A percentile compares a stretch with the other conserved stretches of the same genome.
Evolutionary conservation across 2,888 invertebrate genomes (phyloP).

Genomic region (Phyto melanocephala): DNA sequence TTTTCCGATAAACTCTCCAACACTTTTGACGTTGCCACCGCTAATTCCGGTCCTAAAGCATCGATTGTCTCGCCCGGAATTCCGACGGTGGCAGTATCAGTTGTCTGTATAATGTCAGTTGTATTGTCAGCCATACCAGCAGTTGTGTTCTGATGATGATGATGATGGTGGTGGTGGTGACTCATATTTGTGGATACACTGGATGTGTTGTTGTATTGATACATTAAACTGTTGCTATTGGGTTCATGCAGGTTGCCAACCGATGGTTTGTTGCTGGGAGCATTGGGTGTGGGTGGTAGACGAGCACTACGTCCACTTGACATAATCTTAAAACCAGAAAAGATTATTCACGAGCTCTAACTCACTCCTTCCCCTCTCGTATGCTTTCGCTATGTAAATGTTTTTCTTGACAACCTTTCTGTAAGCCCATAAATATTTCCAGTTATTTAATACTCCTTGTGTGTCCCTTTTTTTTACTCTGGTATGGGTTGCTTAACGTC

Average conservation of each 20-base stretch:
- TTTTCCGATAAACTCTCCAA: conserved; percentile 77
- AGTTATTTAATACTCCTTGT: neutral
- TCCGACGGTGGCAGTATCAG: conserved; percentile 69
- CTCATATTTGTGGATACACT: conserved; percentile 39
- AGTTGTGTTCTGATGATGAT: conserved; percentile 32
- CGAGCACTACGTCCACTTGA: conserved; percentile 78
- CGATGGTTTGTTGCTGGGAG: conserved; percentile 68
- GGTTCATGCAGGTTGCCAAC: conserved; percentile 40
- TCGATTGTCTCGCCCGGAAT: conserved; percentile 75
- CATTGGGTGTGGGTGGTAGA: conserved; percentile 76
- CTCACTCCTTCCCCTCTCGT: neutral
- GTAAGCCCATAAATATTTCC: conserved; percentile 7
- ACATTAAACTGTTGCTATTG: conserved; percentile 60
- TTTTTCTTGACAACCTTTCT: neutral
- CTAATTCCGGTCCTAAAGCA: conserved; percentile 75
- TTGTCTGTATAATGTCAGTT: conserved; percentile 52
- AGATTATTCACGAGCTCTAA: conserved; percentile 4
- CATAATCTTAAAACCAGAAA: conserved; percentile 69
- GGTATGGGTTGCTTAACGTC: no score
- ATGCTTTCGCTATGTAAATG: neutral
- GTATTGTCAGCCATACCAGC: conserved; percentile 54
- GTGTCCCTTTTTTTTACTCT: neutral
- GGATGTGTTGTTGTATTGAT: conserved; percentile 49
- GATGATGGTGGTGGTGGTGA: conserved; percentile 20
- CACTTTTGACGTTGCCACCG: conserved; percentile 76